Percentiles rank a stretch among this genome's conserved stretches.
Evolutionary conservation across 2,113 vertebrate genomes (phyloP).

Genomic region (Ahaetulla prasina): DNA sequence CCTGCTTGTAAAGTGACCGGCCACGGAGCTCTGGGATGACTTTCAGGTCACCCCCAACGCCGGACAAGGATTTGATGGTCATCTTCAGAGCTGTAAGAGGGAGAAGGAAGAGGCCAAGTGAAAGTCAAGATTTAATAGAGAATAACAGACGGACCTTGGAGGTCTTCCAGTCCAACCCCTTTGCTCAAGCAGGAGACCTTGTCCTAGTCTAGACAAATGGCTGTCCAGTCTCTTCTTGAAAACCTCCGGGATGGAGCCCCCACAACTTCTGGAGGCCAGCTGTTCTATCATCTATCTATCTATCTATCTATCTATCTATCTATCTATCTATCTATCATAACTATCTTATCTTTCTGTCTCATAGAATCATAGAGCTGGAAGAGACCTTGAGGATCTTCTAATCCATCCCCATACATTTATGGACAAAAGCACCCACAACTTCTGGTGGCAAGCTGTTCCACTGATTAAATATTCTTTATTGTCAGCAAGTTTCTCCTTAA

Average conservation of each 20-base stretch:
- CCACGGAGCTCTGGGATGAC: conserved; percentile 66
- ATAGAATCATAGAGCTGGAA: too few species aligned
- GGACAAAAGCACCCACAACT: background rate
- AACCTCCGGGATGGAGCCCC: too few species aligned
- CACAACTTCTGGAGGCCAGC: too few species aligned
- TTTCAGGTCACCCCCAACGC: conserved; percentile 64
- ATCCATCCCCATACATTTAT: too few species aligned
- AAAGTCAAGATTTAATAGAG: background rate
- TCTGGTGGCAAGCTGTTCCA: background rate
- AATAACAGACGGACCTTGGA: background rate
- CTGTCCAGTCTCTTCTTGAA: too few species aligned
- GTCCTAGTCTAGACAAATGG: background rate
- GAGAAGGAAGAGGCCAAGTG: background rate
- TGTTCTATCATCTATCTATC: too few species aligned
- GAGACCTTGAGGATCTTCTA: too few species aligned
- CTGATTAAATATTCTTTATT: background rate
- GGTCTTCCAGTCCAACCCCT: background rate
- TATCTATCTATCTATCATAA: too few species aligned
- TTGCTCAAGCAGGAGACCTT: background rate
- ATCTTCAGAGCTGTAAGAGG: conserved; percentile 68
- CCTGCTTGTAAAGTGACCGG: conserved; percentile 63
- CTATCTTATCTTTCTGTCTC: too few species aligned
- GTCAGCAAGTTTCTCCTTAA: background rate
- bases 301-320: too few species aligned
- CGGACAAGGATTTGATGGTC: conserved; percentile 64